These are phyloP conservation scores for Stegostoma tigrinum DNA, from an alignment of 2,113 vertebrate genomes.

Conservation along the genomic window DNA sequence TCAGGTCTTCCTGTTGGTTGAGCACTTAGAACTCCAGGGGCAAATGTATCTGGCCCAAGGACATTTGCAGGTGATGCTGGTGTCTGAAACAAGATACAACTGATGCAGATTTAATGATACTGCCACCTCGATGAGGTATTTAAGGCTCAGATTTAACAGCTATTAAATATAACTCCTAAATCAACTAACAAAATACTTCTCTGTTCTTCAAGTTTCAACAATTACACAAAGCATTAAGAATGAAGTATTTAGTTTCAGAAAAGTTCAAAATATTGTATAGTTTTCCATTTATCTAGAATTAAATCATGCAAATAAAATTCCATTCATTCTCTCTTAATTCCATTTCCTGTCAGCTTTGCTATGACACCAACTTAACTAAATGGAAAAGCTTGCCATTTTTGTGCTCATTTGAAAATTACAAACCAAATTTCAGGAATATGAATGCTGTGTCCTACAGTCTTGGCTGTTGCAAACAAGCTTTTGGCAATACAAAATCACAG, in stretches of 20 bases:
- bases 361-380: neutral
- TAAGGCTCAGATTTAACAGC: too few species aligned
- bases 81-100: conserved; percentile 59
- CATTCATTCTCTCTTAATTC: neutral
- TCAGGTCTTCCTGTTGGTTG: conserved; percentile 76
- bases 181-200: neutral
- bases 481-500: neutral
- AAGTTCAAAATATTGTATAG: neutral
- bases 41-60: conserved; percentile 76
- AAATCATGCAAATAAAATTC: conserved; percentile 9
- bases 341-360: neutral
- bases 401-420: neutral
- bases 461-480: neutral
- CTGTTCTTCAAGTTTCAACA: neutral
- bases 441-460: neutral
- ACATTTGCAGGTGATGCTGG: conserved; percentile 94
- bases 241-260: neutral
- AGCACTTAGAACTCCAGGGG: conserved; percentile 51
- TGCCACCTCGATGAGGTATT: neutral
- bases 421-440: neutral
- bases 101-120: neutral
- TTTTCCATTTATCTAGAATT: neutral
- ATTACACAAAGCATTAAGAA: neutral
- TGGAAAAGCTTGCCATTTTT: neutral
- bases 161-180: neutral